phyloP scores from a whole-genome alignment of 64 coral and sea anemone species.

The Porites australiensis region DNA sequence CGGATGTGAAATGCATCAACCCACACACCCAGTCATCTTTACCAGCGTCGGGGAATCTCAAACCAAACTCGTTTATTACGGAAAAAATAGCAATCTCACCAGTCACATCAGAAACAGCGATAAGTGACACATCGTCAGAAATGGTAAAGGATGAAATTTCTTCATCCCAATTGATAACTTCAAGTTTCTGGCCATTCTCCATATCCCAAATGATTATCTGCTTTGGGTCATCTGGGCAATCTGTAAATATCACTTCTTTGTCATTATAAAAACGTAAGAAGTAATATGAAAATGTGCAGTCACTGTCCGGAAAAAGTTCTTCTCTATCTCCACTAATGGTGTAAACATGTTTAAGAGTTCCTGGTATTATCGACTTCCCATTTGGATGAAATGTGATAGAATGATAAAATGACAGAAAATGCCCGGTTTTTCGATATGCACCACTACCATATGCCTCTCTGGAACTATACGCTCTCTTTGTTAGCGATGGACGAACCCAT shows the following conservation, averaged over 20 bases:
- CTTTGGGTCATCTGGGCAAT: neutral
- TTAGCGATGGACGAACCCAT: neutral
- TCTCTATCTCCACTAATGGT: neutral
- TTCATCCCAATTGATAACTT: neutral
- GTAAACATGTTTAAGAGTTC: neutral
- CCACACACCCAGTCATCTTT: neutral
- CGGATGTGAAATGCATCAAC: neutral
- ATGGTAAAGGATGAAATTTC: neutral
- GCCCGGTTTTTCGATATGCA: neutral
- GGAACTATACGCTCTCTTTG: neutral
- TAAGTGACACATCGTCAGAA: neutral
- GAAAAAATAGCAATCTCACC: neutral
- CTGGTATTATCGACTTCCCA: conserved; percentile 5
- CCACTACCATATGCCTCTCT: neutral
- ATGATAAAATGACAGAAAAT: neutral
- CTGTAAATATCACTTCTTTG: neutral
- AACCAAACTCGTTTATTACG: no score
- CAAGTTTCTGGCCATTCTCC: neutral
- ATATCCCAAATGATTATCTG: neutral
- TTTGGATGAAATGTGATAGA: conserved; percentile 3
- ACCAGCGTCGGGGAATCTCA: neutral
- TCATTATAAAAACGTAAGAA: neutral
- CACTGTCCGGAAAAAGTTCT: neutral
- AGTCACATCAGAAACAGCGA: neutral
- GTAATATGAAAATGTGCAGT: neutral